Evolutionary conservation across 1,140 invertebrate species (phyloP).

Genomic region (Drosophila arawakana): DNA sequence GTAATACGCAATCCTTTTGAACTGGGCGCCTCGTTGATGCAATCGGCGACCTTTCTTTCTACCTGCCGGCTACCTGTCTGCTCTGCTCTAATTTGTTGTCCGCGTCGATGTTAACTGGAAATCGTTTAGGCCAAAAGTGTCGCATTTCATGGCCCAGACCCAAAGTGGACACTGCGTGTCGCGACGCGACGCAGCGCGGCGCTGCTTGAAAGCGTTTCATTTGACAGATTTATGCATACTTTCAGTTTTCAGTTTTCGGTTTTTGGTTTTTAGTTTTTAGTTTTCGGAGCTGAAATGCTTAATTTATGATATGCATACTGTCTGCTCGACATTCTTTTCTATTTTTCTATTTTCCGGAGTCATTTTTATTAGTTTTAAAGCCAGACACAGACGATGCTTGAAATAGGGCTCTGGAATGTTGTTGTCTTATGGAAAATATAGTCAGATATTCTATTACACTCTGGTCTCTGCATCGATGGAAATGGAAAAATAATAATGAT

Average conservation of each 20-base stretch:
- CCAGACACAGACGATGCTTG: conserved; percentile 1
- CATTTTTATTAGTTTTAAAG: conserved; percentile 49
- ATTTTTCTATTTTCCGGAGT: conserved; percentile 7
- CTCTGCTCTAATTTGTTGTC: conserved; percentile 60
- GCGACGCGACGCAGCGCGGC: conserved; percentile 38
- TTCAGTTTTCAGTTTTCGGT: conserved; percentile 44
- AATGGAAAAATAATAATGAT: not conserved
- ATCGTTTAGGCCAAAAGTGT: conserved; percentile 64
- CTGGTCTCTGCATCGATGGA: not conserved
- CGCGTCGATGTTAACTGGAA: conserved; percentile 59
- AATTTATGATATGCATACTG: conserved; percentile 59
- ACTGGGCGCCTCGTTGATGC: conserved; percentile 51
- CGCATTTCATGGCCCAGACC: conserved; percentile 53
- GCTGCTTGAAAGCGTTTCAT: conserved; percentile 56
- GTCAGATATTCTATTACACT: not conserved
- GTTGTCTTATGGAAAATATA: not conserved
- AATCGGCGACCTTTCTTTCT: conserved; percentile 27
- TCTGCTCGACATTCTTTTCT: conserved; percentile 43
- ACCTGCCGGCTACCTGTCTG: conserved; percentile 41
- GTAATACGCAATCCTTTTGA: conserved; percentile 35
- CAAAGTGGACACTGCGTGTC: not conserved
- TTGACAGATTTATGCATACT: conserved; percentile 73
- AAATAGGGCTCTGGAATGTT: conserved; percentile 23
- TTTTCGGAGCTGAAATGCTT: conserved; percentile 24
- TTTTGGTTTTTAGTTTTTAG: not conserved